These are phyloP conservation scores for Albula glossodonta DNA, from an alignment of 2,113 vertebrate species.

Conservation along the genomic window DNA sequence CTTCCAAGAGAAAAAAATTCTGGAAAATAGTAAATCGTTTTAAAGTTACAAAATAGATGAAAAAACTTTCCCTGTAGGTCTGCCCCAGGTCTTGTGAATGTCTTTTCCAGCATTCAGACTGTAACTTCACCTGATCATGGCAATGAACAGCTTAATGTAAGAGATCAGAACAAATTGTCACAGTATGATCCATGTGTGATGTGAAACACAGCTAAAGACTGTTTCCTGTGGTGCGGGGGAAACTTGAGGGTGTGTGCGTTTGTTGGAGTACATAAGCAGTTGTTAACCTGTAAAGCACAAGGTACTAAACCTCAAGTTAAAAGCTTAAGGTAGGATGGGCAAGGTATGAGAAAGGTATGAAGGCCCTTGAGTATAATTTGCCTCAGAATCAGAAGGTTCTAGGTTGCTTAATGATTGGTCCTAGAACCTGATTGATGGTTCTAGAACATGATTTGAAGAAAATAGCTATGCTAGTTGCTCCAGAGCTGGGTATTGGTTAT, in stretches of 20 bases:
- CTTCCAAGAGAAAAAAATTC: neutral
- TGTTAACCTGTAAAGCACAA: too few relatives aligned
- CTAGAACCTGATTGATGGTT: neutral
- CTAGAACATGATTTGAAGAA: neutral
- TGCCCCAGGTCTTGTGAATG: neutral
- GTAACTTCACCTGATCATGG: neutral
- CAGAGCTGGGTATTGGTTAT: too few relatives aligned
- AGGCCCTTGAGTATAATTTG: too few relatives aligned
- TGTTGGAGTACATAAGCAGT: neutral
- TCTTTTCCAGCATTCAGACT: neutral
- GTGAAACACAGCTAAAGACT: neutral
- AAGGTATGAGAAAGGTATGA: too few relatives aligned
- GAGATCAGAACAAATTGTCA: neutral
- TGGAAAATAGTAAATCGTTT: neutral
- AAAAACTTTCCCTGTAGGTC: neutral
- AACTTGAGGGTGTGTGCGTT: neutral
- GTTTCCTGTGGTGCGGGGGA: neutral
- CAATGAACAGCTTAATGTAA: neutral
- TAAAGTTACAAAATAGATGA: neutral
- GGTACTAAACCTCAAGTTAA: too few relatives aligned
- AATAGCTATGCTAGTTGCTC: neutral
- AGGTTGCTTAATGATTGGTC: neutral
- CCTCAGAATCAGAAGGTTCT: too few relatives aligned
- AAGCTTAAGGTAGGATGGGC: too few relatives aligned
- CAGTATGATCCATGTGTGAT: neutral